A percentile compares a stretch with the other conserved stretches of the same genome.
These are phyloP conservation scores for Onchidella celtica DNA, from an alignment of 2,888 invertebrate genomes.

Conservation along the genomic window DNA sequence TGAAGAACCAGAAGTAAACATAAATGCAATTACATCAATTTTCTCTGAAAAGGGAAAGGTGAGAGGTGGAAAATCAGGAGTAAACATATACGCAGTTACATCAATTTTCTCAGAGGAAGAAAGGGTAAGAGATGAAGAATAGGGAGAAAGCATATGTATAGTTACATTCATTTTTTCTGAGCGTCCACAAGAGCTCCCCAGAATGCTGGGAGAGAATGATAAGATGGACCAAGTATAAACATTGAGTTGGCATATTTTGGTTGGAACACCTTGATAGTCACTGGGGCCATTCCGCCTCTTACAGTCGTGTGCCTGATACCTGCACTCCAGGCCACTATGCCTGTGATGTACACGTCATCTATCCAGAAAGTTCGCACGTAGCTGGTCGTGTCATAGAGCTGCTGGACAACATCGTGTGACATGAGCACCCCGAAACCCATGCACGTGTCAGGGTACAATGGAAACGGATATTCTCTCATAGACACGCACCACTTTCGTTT, in stretches of 20 bases:
- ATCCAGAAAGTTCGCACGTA: slow-evolving; percentile 64
- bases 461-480: slow-evolving; percentile 59
- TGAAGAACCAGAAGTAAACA: too few relatives aligned
- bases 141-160: too few relatives aligned
- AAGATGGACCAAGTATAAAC: too few relatives aligned
- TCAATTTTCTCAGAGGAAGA: too few relatives aligned
- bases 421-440: slow-evolving; percentile 57
- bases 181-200: neutral
- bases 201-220: neutral
- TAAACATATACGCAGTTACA: too few relatives aligned
- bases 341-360: slow-evolving; percentile 72
- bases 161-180: neutral
- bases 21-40: too few relatives aligned
- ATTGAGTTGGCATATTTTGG: too few relatives aligned
- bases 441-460: slow-evolving; percentile 68
- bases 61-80: too few relatives aligned
- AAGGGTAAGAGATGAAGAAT: too few relatives aligned
- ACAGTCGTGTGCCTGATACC: neutral
- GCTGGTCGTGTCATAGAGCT: slow-evolving; percentile 51
- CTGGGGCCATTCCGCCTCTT: too few relatives aligned
- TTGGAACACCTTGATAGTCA: too few relatives aligned
- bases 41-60: too few relatives aligned
- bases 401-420: slow-evolving; percentile 29
- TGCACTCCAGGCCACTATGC: slow-evolving; percentile 56
- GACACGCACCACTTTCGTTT: slow-evolving; percentile 64